phyloP scores from a whole-genome alignment of 2,113 vertebrate species.

The Sus scrofa region T2T-Sscrofa CM000817.6:113644501-113645000 shows the following conservation, averaged over 20 bases:
- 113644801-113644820: constrained; percentile 76
- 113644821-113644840: constrained; percentile 77
- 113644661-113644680: constrained; percentile 79
- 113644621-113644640: constrained; percentile 75
- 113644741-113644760: constrained; percentile 83
- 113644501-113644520: constrained; percentile 72
- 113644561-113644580: constrained; percentile 80
- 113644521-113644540: constrained; percentile 73
- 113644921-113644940: constrained; percentile 59
- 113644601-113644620: constrained; percentile 79
- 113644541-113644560: constrained; percentile 72
- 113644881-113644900: constrained; percentile 59
- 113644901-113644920: constrained; percentile 50
- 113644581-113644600: constrained; percentile 78
- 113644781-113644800: constrained; percentile 84
- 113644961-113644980: constrained; percentile 34
- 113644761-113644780: constrained; percentile 80
- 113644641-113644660: constrained; percentile 80
- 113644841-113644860: constrained; percentile 82
- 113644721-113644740: constrained; percentile 84
- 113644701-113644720: constrained; percentile 72
- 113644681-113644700: constrained; percentile 74
- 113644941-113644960: constrained; percentile 36
- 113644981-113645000: constrained; percentile 76
- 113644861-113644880: constrained; percentile 70